These are phyloP conservation scores for Lysiphlebus fabarum DNA, from an alignment of 1,140 invertebrate genomes.

Conservation along the genomic window DNA sequence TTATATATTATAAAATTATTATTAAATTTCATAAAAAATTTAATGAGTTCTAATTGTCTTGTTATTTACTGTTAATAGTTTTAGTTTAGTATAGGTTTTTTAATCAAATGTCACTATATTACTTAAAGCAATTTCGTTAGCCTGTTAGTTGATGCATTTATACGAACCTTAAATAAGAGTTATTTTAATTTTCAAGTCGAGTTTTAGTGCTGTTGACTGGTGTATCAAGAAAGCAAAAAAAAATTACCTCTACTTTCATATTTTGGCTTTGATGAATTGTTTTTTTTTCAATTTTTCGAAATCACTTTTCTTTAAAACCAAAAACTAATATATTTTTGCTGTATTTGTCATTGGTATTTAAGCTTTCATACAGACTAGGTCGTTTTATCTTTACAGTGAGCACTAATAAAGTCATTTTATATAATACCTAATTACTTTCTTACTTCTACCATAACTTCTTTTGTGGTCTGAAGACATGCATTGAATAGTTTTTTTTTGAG, in stretches of 20 bases:
- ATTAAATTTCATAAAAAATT: too few relatives aligned
- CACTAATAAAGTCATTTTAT: constrained; percentile 25
- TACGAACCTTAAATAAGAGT: too few relatives aligned
- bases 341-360: constrained; percentile 10
- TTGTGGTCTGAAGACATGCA: too few relatives aligned
- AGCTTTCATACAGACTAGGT: constrained; percentile 15
- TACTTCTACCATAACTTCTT: not conserved
- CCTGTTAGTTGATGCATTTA: too few relatives aligned
- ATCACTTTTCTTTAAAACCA: constrained; percentile 16
- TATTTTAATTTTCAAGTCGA: too few relatives aligned
- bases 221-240: too few relatives aligned
- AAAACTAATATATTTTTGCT: constrained; percentile 22
- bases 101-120: not conserved
- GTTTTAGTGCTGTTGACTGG: too few relatives aligned
- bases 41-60: too few relatives aligned
- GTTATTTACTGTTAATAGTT: too few relatives aligned
- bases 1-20: too few relatives aligned
- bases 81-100: too few relatives aligned
- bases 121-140: constrained; percentile 6
- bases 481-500: too few relatives aligned
- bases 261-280: constrained; percentile 3
- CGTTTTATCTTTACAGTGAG: constrained; percentile 22
- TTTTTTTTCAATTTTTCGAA: constrained; percentile 20
- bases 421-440: not conserved
- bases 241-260: constrained; percentile 19